Percentiles rank a stretch among this genome's conserved stretches.
Evolutionary conservation across 2,888 invertebrate species (phyloP).

Genomic region (Macaria notata): DNA sequence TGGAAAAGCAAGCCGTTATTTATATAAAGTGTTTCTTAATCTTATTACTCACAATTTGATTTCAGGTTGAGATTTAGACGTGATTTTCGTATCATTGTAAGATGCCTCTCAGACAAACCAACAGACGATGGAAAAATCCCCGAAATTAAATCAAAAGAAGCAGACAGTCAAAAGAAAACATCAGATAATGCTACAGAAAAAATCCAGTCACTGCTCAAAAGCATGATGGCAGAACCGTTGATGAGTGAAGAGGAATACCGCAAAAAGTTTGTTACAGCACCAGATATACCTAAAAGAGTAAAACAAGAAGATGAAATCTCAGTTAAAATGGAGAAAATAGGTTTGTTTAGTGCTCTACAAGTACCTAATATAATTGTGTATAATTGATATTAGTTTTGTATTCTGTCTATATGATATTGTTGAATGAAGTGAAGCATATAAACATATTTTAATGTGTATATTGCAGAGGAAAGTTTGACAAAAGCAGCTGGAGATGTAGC

Average conservation of each 20-base stretch:
- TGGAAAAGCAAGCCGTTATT: too few relatives aligned
- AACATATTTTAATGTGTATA: too few relatives aligned
- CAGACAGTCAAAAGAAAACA: slow-evolving; percentile 40
- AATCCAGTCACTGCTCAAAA: slow-evolving; percentile 68
- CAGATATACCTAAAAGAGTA: slow-evolving; percentile 45
- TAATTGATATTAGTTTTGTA: too few relatives aligned
- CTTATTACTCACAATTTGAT: background rate
- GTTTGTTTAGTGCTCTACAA: slow-evolving; percentile 34
- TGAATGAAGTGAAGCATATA: too few relatives aligned
- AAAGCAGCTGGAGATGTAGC: slow-evolving; percentile 89
- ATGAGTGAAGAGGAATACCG: slow-evolving; percentile 64
- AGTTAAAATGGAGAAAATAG: slow-evolving; percentile 66
- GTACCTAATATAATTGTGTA: too few relatives aligned
- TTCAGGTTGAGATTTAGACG: slow-evolving; percentile 48
- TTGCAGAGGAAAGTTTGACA: slow-evolving; percentile 72
- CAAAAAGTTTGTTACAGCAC: slow-evolving; percentile 62
- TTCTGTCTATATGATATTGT: too few relatives aligned
- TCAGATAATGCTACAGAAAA: slow-evolving; percentile 59
- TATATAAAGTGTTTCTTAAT: background rate
- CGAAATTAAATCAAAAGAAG: slow-evolving; percentile 39
- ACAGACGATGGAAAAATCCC: slow-evolving; percentile 57
- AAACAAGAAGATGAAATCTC: slow-evolving; percentile 56
- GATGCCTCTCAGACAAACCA: slow-evolving; percentile 56
- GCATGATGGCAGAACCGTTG: slow-evolving; percentile 67
- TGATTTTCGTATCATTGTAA: slow-evolving; percentile 49